Percentiles rank a stretch among this genome's conserved stretches.
These are phyloP conservation scores for Anhinga rufa DNA, from an alignment of 2,113 vertebrate species.

Conservation along the genomic window DNA sequence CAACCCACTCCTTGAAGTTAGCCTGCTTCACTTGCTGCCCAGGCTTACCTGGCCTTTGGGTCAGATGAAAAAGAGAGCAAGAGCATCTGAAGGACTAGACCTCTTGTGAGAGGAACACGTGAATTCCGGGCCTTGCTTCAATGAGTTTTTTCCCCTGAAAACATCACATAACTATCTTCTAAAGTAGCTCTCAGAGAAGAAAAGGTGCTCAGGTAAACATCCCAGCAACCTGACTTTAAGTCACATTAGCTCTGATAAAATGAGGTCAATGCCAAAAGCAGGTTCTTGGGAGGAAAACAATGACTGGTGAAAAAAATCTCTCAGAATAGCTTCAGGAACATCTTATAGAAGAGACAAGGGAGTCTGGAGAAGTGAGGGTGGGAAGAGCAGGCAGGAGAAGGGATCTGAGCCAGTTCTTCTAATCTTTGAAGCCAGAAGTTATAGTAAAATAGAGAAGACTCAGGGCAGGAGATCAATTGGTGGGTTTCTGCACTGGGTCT, in stretches of 20 bases:
- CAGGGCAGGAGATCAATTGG: background rate
- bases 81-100: background rate
- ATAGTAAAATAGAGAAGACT: background rate
- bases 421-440: background rate
- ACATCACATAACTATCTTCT: background rate
- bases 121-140: background rate
- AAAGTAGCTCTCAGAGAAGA: background rate
- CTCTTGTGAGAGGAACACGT: background rate
- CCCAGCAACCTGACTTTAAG: background rate
- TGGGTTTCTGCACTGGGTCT: background rate
- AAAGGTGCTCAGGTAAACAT: background rate
- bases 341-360: background rate
- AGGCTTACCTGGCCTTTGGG: background rate
- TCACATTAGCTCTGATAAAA: background rate
- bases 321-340: background rate
- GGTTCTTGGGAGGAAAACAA: background rate
- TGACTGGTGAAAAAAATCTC: background rate
- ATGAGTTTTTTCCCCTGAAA: background rate
- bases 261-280: background rate
- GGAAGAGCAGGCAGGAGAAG: background rate
- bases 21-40: background rate
- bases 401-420: background rate
- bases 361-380: background rate
- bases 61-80: background rate
- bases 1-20: background rate